phyloP scores from a whole-genome alignment of 2,113 vertebrate genomes.

The Epinephelus fuscoguttatus region DNA sequence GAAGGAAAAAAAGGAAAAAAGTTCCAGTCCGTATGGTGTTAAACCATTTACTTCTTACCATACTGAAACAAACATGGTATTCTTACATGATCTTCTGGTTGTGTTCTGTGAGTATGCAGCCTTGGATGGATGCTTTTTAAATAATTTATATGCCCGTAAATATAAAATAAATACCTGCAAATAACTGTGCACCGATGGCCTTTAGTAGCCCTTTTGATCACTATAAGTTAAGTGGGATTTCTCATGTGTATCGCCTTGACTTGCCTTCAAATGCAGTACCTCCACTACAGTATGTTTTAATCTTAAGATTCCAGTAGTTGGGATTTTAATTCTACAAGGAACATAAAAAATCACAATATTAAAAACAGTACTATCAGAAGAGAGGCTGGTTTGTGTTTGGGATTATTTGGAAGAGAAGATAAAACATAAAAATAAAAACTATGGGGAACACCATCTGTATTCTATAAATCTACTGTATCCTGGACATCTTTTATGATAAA shows the following conservation, averaged over 20 bases:
- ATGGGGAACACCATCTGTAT: not conserved
- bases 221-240: constrained; percentile 13
- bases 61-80: not conserved
- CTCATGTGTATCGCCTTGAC: not conserved
- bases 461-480: not conserved
- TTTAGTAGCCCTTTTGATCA: constrained; percentile 50
- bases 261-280: constrained; percentile 15
- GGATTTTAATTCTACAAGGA: not conserved
- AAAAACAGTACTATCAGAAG: constrained; percentile 26
- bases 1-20: not conserved
- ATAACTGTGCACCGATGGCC: constrained; percentile 18
- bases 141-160: constrained; percentile 40
- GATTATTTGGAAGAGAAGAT: not conserved
- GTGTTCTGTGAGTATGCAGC: constrained; percentile 17
- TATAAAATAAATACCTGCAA: not conserved
- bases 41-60: constrained; percentile 10
- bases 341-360: not conserved
- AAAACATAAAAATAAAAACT: not conserved
- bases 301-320: constrained; percentile 23
- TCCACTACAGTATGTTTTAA: not conserved
- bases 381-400: not conserved
- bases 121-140: constrained; percentile 24
- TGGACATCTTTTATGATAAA: constrained; percentile 7
- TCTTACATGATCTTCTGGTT: not conserved
- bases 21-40: constrained; percentile 34